Evolutionary conservation across 2,797 vertebrate genomes (phyloP).

Genomic region (Microchirus variegatus): DNA sequence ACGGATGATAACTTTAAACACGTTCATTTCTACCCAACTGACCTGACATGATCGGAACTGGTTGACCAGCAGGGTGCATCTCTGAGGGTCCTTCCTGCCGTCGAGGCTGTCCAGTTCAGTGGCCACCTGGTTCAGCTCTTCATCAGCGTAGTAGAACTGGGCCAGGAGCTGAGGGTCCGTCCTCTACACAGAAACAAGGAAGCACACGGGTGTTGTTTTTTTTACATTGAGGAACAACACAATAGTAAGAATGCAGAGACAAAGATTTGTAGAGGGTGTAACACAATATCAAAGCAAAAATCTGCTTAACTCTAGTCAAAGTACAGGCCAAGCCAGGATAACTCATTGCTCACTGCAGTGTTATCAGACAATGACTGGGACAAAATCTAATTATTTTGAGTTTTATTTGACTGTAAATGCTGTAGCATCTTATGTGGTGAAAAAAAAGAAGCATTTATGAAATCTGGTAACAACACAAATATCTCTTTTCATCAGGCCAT

Average conservation of each 20-base stretch:
- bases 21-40: slow-evolving; percentile 30
- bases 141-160: slow-evolving; percentile 98
- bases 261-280: slow-evolving; percentile 14
- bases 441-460: slow-evolving; percentile 7
- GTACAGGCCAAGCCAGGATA: neutral
- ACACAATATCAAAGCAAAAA: slow-evolving; percentile 12
- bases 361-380: neutral
- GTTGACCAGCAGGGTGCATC: slow-evolving; percentile 95
- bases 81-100: slow-evolving; percentile 96
- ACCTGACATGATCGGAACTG: slow-evolving; percentile 99
- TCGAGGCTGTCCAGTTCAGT: slow-evolving; percentile 96
- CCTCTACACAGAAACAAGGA: slow-evolving; percentile 81
- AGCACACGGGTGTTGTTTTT: slow-evolving; percentile 17
- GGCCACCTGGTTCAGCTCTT: slow-evolving; percentile 97
- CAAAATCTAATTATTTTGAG: neutral
- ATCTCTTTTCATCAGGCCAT: too few relatives aligned
- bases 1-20: neutral
- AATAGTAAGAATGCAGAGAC: too few relatives aligned
- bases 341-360: neutral
- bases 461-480: slow-evolving; percentile 5
- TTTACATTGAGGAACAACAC: neutral
- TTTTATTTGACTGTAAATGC: neutral
- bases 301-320: neutral
- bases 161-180: slow-evolving; percentile 96
- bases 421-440: neutral